Evolutionary conservation across 2,888 invertebrate species (phyloP).

Genomic region (Morinoia aosen): DNA sequence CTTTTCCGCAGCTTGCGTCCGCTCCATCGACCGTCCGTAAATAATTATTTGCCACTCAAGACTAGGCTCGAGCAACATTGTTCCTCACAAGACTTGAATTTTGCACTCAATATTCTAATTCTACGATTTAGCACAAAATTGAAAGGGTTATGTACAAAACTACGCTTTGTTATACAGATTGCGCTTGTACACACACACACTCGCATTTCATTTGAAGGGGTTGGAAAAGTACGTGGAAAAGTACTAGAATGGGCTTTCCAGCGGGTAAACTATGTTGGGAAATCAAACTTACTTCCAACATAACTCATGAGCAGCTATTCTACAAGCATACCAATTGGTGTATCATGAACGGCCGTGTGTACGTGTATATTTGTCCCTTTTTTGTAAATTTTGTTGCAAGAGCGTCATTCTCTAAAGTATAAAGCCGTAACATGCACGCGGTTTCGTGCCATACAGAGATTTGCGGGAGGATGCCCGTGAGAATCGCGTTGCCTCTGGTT

Average conservation of each 20-base stretch:
- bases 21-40: neutral
- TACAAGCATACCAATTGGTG: neutral
- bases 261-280: neutral
- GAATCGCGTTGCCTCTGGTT: neutral
- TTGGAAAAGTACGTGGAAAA: neutral
- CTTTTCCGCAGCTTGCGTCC: conserved; percentile 25
- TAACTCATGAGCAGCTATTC: neutral
- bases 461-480: neutral
- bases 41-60: neutral
- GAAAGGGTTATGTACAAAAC: neutral
- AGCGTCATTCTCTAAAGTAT: neutral
- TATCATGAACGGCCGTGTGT: neutral
- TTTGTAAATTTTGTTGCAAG: neutral
- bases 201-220: neutral
- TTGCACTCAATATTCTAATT: neutral
- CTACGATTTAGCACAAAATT: neutral
- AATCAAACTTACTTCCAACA: neutral
- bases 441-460: neutral
- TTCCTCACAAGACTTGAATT: neutral
- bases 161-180: neutral
- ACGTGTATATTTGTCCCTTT: neutral
- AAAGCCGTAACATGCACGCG: neutral
- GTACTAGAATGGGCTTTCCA: neutral
- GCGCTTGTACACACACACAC: neutral
- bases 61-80: neutral